A percentile compares a stretch with the other conserved stretches of the same genome.
Conservation (phyloP, 37 sponge, comb jelly and placozoan species). For the Geodia barretti region DNA sequence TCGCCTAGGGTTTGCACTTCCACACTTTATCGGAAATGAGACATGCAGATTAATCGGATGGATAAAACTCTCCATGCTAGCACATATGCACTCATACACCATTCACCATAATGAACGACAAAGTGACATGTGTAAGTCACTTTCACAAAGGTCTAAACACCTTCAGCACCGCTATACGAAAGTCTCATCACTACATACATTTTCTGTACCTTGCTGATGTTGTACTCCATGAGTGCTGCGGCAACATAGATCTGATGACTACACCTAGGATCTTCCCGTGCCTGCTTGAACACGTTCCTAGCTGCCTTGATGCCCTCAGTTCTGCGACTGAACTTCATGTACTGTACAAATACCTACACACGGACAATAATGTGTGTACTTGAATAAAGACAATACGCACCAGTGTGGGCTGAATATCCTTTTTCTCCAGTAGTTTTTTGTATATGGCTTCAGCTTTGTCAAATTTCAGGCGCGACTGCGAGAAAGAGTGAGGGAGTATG, state of each 20-base stretch:
- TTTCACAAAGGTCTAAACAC: no score
- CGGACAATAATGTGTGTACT: not conserved
- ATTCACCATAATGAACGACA: no score
- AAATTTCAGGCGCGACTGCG: constrained; percentile 11
- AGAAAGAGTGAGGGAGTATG: not conserved
- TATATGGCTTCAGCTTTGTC: constrained; percentile 54
- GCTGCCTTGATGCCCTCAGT: constrained; percentile 88
- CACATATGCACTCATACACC: no score
- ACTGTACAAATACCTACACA: constrained; percentile 88
- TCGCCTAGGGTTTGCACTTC: no score
- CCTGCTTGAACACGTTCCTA: constrained; percentile 83
- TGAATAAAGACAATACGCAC: no score
- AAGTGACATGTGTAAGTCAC: no score
- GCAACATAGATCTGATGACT: constrained; percentile 91
- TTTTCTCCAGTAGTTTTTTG: constrained; percentile 42
- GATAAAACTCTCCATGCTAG: no score
- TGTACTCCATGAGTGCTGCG: constrained; percentile 97
- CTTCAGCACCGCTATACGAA: no score
- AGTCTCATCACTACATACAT: no score
- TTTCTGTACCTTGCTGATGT: constrained; percentile 81
- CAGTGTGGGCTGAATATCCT: constrained; percentile 55
- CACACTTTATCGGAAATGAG: no score
- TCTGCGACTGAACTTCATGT: constrained; percentile 89
- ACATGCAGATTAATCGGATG: no score
- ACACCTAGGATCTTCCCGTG: constrained; percentile 83